Evolutionary conservation across 2,797 vertebrate species (phyloP).

Genomic region (Hypotaenidia philippensis): DNA sequence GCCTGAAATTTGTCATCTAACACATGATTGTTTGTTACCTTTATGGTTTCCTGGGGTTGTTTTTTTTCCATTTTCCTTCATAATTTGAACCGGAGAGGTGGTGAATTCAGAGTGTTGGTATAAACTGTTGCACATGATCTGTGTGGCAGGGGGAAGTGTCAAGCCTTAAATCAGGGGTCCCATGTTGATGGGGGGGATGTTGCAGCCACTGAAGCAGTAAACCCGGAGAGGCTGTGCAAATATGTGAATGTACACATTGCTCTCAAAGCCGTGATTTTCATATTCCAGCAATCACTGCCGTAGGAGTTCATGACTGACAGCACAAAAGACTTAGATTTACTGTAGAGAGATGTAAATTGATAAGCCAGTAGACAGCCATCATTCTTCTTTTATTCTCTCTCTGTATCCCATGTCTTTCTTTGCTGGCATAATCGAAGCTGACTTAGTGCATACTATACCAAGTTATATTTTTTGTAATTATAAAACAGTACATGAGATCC

Average conservation of each 20-base stretch:
- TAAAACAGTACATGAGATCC: constrained; percentile 12
- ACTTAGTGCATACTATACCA: not conserved
- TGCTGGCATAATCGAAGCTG: constrained; percentile 48
- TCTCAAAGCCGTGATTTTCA: constrained; percentile 19
- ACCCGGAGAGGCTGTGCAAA: not conserved
- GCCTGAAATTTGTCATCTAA: constrained; percentile 6
- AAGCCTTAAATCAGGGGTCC: not conserved
- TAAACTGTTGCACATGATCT: not conserved
- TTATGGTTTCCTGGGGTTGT: not conserved
- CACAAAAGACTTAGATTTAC: constrained; percentile 44
- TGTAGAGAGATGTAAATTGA: constrained; percentile 66
- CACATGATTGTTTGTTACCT: not conserved
- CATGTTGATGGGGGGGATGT: not conserved
- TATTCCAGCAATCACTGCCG: not conserved
- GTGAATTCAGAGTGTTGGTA: not conserved
- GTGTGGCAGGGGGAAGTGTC: not conserved
- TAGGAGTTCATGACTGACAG: constrained; percentile 55
- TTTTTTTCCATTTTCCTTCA: not conserved
- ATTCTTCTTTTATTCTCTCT: constrained; percentile 50
- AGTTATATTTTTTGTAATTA: constrained; percentile 26
- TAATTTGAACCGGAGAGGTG: not conserved
- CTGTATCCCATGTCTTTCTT: constrained; percentile 24
- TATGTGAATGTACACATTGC: not conserved
- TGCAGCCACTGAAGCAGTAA: constrained; percentile 4
- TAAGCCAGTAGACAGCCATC: constrained; percentile 54